Conservation (phyloP, 2,888 invertebrate species). For the Heteromurus nitidus region DNA sequence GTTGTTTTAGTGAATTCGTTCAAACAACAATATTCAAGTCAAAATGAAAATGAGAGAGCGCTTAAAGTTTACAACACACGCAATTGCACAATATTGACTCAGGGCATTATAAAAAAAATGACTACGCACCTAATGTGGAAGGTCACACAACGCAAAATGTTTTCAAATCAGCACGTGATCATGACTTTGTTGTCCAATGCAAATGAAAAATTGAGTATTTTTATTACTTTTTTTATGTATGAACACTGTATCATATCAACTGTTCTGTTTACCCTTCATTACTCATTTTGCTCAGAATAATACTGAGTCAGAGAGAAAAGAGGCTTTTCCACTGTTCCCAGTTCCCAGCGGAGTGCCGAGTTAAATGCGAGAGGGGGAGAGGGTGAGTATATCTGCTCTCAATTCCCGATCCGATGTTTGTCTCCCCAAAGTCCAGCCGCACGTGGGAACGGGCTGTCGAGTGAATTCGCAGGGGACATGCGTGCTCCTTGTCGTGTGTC, state of each 20-base stretch:
- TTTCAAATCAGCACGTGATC: neutral
- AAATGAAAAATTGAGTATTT: neutral
- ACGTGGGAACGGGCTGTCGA: conserved; percentile 8
- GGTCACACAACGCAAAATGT: neutral
- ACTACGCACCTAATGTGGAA: neutral
- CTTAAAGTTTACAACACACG: no score
- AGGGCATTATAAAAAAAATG: no score
- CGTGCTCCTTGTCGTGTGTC: neutral
- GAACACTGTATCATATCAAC: neutral
- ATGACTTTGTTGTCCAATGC: no score
- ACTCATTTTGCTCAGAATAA: no score
- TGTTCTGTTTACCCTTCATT: neutral
- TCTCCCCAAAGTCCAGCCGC: neutral
- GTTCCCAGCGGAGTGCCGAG: neutral
- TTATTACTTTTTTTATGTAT: no score
- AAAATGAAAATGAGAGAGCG: no score
- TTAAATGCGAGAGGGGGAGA: neutral
- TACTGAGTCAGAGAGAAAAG: neutral
- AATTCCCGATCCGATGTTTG: no score
- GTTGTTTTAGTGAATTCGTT: no score
- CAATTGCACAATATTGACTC: no score
- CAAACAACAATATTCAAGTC: no score
- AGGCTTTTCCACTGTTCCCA: neutral
- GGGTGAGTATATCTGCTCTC: neutral
- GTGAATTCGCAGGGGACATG: neutral